Evolutionary conservation across 2,797 vertebrate genomes (phyloP).

Genomic region (Potorous gilbertii): DNA sequence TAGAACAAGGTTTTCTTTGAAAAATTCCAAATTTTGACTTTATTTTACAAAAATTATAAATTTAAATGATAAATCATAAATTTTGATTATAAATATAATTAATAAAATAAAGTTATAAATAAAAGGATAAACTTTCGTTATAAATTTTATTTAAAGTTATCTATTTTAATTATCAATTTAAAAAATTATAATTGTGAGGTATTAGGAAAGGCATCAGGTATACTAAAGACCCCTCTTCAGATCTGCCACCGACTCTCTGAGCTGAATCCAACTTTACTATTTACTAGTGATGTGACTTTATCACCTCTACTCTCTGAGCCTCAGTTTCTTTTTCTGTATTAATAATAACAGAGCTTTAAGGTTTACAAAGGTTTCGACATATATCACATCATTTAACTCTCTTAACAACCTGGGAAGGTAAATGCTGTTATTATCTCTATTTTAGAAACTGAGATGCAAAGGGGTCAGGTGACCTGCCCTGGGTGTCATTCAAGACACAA

Average conservation of each 20-base stretch:
- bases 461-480: background rate
- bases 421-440: background rate
- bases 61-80: background rate
- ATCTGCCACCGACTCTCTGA: background rate
- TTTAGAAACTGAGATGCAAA: background rate
- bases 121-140: background rate
- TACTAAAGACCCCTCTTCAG: background rate
- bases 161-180: background rate
- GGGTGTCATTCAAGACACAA: background rate
- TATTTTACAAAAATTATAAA: background rate
- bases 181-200: background rate
- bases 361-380: background rate
- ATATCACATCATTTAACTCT: background rate
- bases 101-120: background rate
- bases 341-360: background rate
- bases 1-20: background rate
- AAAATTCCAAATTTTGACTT: background rate
- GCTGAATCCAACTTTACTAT: background rate
- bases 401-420: background rate
- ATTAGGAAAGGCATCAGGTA: background rate
- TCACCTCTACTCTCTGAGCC: background rate
- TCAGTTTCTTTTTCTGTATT: background rate
- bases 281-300: background rate
- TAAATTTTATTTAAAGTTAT: background rate
- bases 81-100: background rate